Percentiles rank a stretch among this genome's conserved stretches.
Evolutionary conservation across 1,140 invertebrate genomes (phyloP).

Genomic region (Glossosoma conforme): DNA sequence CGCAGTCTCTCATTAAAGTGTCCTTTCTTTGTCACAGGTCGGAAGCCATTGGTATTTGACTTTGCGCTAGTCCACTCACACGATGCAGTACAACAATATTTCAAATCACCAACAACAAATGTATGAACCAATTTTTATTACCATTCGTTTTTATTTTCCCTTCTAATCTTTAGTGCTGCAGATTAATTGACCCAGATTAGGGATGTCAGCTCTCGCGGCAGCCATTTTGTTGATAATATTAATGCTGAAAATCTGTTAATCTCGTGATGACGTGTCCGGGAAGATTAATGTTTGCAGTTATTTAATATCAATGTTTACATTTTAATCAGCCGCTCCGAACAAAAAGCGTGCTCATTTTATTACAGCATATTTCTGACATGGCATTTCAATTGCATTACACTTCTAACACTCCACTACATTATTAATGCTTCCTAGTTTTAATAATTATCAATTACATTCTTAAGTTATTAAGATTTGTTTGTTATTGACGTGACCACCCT

Average conservation of each 20-base stretch:
- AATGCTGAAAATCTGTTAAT: slow-evolving; percentile 16
- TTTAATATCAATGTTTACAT: slow-evolving; percentile 8
- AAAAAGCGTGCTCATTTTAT: neutral
- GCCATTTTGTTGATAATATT: slow-evolving; percentile 49
- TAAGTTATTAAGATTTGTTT: too few relatives aligned
- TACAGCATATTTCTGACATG: too few relatives aligned
- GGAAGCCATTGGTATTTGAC: slow-evolving; percentile 43
- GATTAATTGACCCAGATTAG: slow-evolving; percentile 15
- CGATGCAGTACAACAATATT: slow-evolving; percentile 51
- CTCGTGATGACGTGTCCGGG: slow-evolving; percentile 18
- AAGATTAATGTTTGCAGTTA: neutral
- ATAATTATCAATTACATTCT: too few relatives aligned
- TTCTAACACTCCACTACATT: too few relatives aligned
- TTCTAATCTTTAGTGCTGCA: slow-evolving; percentile 8
- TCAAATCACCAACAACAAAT: slow-evolving; percentile 47
- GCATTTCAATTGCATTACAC: too few relatives aligned
- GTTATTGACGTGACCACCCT: too few relatives aligned
- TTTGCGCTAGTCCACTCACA: slow-evolving; percentile 34
- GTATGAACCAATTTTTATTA: slow-evolving; percentile 35
- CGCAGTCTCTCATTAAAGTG: too few relatives aligned
- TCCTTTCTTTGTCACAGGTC: slow-evolving; percentile 40
- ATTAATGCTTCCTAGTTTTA: too few relatives aligned
- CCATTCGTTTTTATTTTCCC: slow-evolving; percentile 14
- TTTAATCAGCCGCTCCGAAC: neutral
- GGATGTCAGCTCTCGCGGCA: slow-evolving; percentile 32